A percentile compares a stretch with the other conserved stretches of the same genome.
phyloP scores from a whole-genome alignment of 1,140 invertebrate genomes.

The Sitobion miscanthi region DNA sequence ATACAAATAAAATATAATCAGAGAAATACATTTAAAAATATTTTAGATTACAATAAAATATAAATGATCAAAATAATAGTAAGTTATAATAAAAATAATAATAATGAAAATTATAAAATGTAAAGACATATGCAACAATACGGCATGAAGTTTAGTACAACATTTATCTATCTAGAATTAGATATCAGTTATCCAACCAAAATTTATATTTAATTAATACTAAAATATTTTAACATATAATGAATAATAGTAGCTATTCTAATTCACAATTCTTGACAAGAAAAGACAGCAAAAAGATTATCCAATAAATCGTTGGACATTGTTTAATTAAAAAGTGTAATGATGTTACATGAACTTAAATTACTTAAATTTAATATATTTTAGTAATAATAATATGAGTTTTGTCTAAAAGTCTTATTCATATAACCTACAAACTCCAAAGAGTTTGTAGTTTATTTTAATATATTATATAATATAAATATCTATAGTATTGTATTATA shows the following conservation, averaged over 20 bases:
- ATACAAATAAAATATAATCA: conserved; percentile 16
- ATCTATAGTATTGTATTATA: neutral
- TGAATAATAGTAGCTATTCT: neutral
- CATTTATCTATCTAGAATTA: neutral
- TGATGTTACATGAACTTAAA: neutral
- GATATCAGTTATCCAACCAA: neutral
- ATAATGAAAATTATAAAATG: neutral
- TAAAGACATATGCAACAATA: neutral
- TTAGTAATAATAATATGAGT: neutral
- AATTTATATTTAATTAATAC: neutral
- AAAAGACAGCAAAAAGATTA: neutral
- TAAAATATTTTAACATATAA: neutral
- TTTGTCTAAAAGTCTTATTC: neutral
- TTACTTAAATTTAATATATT: neutral
- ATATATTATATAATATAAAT: neutral
- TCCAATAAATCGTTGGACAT: neutral
- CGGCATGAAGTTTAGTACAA: neutral
- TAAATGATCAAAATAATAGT: conserved; percentile 5
- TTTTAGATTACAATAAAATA: neutral
- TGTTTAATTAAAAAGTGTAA: neutral
- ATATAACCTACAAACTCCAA: neutral
- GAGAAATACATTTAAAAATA: neutral
- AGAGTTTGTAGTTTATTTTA: neutral
- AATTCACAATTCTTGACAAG: neutral
- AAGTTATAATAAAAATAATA: neutral